Evolutionary conservation across 2,113 vertebrate genomes (phyloP).

Genomic region (Natator depressus): DNA sequence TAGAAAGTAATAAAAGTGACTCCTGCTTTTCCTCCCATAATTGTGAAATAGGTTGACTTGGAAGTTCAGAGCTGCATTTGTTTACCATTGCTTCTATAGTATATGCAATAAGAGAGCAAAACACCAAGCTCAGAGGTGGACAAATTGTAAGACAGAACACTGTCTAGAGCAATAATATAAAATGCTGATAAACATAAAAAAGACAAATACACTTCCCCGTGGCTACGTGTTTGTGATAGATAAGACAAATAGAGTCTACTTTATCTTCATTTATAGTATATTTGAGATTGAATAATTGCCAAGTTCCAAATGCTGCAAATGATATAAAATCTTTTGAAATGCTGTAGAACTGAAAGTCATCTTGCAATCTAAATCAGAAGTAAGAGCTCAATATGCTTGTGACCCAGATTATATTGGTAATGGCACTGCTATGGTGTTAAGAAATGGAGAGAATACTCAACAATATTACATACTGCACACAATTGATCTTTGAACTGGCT

Average conservation of each 20-base stretch:
- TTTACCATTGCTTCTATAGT: slow-evolving; percentile 65
- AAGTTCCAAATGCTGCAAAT: not conserved
- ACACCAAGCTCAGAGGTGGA: slow-evolving; percentile 51
- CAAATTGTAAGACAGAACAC: slow-evolving; percentile 72
- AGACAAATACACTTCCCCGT: slow-evolving; percentile 41
- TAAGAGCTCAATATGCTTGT: slow-evolving; percentile 20
- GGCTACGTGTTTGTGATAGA: slow-evolving; percentile 35
- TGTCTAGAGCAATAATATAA: slow-evolving; percentile 65
- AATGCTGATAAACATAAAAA: slow-evolving; percentile 44
- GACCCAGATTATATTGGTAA: slow-evolving; percentile 7
- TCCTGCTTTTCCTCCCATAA: slow-evolving; percentile 69
- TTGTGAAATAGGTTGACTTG: slow-evolving; percentile 60
- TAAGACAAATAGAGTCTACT: slow-evolving; percentile 17
- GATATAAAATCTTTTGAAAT: not conserved
- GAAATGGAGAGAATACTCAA: slow-evolving; percentile 3
- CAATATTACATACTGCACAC: not conserved
- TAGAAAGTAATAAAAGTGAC: slow-evolving; percentile 77
- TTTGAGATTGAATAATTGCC: slow-evolving; percentile 1
- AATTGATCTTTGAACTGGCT: slow-evolving; percentile 39
- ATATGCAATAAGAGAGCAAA: slow-evolving; percentile 63
- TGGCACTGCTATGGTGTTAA: not conserved
- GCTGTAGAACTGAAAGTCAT: not conserved
- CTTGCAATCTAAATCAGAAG: slow-evolving; percentile 10
- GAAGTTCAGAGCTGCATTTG: slow-evolving; percentile 60
- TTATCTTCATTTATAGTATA: not conserved